phyloP scores from a whole-genome alignment of 2,888 invertebrate genomes.

The Eucera pruinosa region DNA sequence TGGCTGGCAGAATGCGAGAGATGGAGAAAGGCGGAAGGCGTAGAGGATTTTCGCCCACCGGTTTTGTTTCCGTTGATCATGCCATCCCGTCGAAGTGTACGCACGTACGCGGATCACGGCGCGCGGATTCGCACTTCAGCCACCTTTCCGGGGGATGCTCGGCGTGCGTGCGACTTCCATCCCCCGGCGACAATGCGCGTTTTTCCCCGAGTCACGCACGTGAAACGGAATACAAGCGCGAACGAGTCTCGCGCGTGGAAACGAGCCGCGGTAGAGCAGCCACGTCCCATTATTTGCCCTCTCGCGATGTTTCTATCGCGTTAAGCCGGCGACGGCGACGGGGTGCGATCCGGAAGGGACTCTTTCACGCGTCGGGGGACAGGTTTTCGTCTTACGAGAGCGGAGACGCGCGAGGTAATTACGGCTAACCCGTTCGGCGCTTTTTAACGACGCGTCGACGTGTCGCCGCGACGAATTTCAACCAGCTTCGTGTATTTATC shows the following conservation, averaged over 20 bases:
- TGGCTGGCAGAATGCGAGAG: too few species aligned
- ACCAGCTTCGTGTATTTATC: too few species aligned
- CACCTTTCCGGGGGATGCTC: neutral
- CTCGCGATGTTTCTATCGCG: constrained; percentile 40
- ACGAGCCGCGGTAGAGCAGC: constrained; percentile 26
- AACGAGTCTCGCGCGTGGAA: constrained; percentile 21
- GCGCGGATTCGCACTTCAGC: neutral
- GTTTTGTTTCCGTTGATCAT: too few species aligned
- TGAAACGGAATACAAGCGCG: too few species aligned
- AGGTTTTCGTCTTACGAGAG: constrained; percentile 24
- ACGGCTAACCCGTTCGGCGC: constrained; percentile 3
- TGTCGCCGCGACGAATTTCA: too few species aligned
- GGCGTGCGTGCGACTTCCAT: constrained; percentile 2
- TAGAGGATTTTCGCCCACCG: too few species aligned
- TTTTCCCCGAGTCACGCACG: neutral
- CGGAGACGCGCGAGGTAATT: constrained; percentile 17
- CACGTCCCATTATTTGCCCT: constrained; percentile 29
- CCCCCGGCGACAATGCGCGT: constrained; percentile 25
- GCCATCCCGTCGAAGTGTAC: too few species aligned
- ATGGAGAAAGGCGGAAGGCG: too few species aligned
- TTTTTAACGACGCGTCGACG: too few species aligned
- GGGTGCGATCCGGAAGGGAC: constrained; percentile 38
- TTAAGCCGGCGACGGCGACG: constrained; percentile 13
- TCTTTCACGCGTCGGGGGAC: constrained; percentile 31
- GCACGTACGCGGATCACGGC: too few species aligned